These are phyloP conservation scores for Platyura marginata DNA, from an alignment of 1,140 invertebrate genomes.

Conservation along the genomic window DNA sequence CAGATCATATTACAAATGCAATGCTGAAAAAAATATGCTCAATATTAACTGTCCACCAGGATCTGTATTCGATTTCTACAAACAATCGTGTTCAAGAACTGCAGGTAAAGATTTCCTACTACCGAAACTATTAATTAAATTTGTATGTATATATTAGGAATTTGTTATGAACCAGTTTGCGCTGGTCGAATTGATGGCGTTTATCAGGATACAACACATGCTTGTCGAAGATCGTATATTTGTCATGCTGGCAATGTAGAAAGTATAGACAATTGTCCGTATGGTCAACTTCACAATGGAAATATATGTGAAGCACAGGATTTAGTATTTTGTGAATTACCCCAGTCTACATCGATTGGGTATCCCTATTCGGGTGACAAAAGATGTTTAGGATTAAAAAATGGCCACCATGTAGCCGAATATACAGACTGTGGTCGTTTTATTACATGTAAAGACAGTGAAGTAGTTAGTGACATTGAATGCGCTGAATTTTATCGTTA, in stretches of 20 bases:
- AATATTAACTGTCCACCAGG: conserved; percentile 8
- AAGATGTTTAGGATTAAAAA: neutral
- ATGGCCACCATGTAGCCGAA: conserved; percentile 1
- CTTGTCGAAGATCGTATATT: conserved; percentile 15
- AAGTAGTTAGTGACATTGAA: neutral
- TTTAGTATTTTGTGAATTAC: conserved; percentile 7
- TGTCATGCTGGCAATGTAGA: conserved; percentile 16
- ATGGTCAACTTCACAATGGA: conserved; percentile 9
- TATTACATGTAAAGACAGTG: conserved; percentile 1
- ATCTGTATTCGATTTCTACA: conserved; percentile 13
- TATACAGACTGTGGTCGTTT: conserved; percentile 1
- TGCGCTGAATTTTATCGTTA: conserved; percentile 3
- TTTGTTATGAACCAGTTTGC: conserved; percentile 24
- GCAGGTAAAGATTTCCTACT: conserved; percentile 2
- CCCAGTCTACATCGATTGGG: conserved; percentile 2
- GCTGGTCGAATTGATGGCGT: conserved; percentile 18
- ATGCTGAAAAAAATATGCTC: conserved; percentile 5
- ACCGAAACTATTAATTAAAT: neutral
- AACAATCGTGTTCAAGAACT: conserved; percentile 9
- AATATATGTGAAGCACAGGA: conserved; percentile 10
- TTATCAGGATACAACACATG: conserved; percentile 17
- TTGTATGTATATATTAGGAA: conserved; percentile 5
- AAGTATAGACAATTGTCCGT: conserved; percentile 8
- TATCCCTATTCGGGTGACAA: conserved; percentile 5
- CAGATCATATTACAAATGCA: conserved; percentile 12